phyloP scores from a whole-genome alignment of 2,113 vertebrate genomes.

The Lasiurus borealis region DNA sequence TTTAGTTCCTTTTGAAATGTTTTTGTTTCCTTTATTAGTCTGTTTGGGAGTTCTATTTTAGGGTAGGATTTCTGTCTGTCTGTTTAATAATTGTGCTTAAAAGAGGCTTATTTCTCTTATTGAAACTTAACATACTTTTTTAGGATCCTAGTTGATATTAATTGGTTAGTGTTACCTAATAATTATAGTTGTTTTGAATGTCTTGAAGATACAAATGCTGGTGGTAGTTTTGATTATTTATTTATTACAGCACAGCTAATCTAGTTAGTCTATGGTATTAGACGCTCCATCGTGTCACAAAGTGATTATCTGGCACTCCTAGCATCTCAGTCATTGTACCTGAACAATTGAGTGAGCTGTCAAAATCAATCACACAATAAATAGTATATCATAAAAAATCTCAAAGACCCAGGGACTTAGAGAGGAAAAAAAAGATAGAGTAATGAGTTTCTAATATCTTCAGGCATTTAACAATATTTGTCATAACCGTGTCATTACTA shows the following conservation, averaged over 20 bases:
- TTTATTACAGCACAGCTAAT: background rate
- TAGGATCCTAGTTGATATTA: background rate
- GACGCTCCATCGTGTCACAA: background rate
- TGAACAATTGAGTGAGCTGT: background rate
- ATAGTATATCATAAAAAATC: background rate
- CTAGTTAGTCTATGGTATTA: background rate
- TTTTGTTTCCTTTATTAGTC: background rate
- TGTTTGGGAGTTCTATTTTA: background rate
- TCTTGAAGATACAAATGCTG: background rate
- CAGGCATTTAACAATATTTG: background rate
- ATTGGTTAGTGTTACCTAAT: background rate
- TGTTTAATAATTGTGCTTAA: background rate
- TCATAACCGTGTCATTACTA: background rate
- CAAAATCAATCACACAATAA: background rate
- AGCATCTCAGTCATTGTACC: background rate
- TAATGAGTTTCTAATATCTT: background rate
- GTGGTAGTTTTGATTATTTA: background rate
- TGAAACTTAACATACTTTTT: background rate
- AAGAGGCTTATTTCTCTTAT: background rate
- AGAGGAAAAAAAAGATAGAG: background rate
- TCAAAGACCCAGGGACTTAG: background rate
- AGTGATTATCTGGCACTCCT: background rate
- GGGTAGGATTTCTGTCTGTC: background rate
- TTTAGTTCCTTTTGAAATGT: background rate
- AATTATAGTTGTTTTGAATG: background rate